Base-by-base conservation (phyloP, 2,888 invertebrate genomes). In the Nineta flava region DNA sequence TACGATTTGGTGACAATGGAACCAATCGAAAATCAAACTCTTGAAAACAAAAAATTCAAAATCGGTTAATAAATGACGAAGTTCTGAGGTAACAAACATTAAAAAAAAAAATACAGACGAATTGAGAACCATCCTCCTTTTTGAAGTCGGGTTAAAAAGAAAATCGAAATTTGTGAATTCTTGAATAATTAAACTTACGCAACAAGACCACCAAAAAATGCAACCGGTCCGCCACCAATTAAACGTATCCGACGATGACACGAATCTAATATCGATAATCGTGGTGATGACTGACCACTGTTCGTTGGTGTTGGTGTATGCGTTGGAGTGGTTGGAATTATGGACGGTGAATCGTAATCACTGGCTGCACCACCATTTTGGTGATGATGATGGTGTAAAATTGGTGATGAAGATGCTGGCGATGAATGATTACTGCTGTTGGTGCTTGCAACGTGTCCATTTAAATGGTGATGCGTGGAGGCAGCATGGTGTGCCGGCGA, bases 241-340 rank as follows among this genome's bases (percentile, higher is more conserved):
- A 81, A 72, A 57, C 81, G 73, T 62, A 81, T 80, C 70, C 81
- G 81, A 64, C 79, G 73, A 67, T 81, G 81, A 65, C 81, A 81
- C 59, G 81, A 79, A 68, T 81, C 80, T 65, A 81, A 77, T 45
- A 81, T 72, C 55, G 81, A 80, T 55, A 76, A 73, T 55, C 79
- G 70, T 56, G 78, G 71, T 61, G 71, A 67, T 54, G 68, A 67
- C 61, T 67, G 67, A 58, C 67, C 44, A 38, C 38, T 38, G 12
- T 38, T 67, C 61, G 72, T 65, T 61, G 52, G 65, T 60, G 56
- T 53, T 5, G 26, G 26, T 26, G 26, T 26, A 26, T 26, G 26
- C 7, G 26, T 26, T 26, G 26, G 26, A 26, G 26, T 26, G 26
- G 26, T 26, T 26, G 26, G 26, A 26, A 26, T 26, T 26, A 26